Conservation (phyloP, 2,797 vertebrate genomes). For the Chanos chanos region DNA sequence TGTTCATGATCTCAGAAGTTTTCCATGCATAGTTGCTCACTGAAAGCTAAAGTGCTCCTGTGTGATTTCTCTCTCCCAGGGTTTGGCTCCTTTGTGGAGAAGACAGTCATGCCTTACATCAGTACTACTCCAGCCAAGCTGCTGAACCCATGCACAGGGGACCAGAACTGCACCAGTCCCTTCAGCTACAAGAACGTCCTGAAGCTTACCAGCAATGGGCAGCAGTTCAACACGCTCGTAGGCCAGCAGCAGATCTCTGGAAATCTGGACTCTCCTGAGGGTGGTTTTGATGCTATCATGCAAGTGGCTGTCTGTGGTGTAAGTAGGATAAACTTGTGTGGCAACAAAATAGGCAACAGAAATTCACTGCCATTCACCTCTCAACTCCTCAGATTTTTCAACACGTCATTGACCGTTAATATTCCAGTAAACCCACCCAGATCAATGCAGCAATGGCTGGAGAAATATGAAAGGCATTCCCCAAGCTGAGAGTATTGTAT, state of each 20-base stretch:
- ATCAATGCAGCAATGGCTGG: too few relatives aligned
- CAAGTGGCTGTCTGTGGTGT: constrained; percentile 97
- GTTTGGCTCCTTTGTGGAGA: constrained; percentile 97
- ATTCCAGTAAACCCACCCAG: too few relatives aligned
- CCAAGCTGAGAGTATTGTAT: too few relatives aligned
- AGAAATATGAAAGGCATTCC: too few relatives aligned
- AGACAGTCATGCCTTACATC: constrained; percentile 98
- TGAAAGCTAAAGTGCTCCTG: neutral
- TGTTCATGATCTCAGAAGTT: too few relatives aligned
- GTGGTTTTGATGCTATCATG: constrained; percentile 98
- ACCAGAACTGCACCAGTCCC: constrained; percentile 93
- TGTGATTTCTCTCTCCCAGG: constrained; percentile 61
- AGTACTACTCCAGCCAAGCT: constrained; percentile 93
- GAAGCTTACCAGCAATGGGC: constrained; percentile 81
- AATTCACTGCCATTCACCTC: too few relatives aligned
- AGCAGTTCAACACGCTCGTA: constrained; percentile 86
- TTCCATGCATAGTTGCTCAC: neutral
- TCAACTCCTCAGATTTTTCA: too few relatives aligned
- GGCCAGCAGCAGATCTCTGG: constrained; percentile 94
- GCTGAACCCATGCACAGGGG: constrained; percentile 87
- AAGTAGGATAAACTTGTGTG: constrained; percentile 47
- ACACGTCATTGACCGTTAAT: too few relatives aligned
- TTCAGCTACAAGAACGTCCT: constrained; percentile 98
- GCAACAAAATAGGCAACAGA: neutral
- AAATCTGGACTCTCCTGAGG: constrained; percentile 97